Conservation (phyloP, 2,888 invertebrate species). For the Spialia ferax region DNA sequence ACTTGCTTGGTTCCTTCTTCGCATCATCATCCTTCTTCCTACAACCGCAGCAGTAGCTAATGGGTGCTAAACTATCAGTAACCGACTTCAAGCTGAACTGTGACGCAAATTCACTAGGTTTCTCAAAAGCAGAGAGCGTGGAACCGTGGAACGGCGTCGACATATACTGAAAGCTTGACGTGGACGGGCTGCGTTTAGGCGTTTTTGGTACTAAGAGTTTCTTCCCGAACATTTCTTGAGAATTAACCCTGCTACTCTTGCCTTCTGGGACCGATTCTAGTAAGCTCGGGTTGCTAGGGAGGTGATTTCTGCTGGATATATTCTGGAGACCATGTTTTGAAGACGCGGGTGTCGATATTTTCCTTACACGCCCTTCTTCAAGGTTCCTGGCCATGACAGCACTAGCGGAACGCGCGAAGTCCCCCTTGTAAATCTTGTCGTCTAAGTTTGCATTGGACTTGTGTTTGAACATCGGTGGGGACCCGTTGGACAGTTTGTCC, state of each 20-base stretch:
- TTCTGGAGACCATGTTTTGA: slow-evolving; percentile 83
- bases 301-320: slow-evolving; percentile 87
- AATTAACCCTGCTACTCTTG: slow-evolving; percentile 68
- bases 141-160: slow-evolving; percentile 95
- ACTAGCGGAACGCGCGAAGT: slow-evolving; percentile 90
- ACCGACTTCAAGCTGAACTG: slow-evolving; percentile 91
- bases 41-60: slow-evolving; percentile 73
- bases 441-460: slow-evolving; percentile 61
- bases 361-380: slow-evolving; percentile 65
- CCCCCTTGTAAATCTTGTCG: slow-evolving; percentile 48
- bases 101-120: slow-evolving; percentile 92
- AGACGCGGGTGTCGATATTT: slow-evolving; percentile 64
- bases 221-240: slow-evolving; percentile 72
- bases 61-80: slow-evolving; percentile 84
- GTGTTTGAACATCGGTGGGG: slow-evolving; percentile 69
- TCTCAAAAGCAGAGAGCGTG: slow-evolving; percentile 91
- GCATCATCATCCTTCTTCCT: slow-evolving; percentile 66
- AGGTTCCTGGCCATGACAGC: slow-evolving; percentile 87
- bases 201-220: slow-evolving; percentile 75
- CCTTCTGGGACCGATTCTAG: slow-evolving; percentile 91
- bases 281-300: slow-evolving; percentile 88
- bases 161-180: slow-evolving; percentile 92
- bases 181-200: slow-evolving; percentile 91
- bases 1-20: slow-evolving; percentile 85
- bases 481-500: slow-evolving; percentile 66